A percentile compares a stretch with the other conserved stretches of the same genome.
Evolutionary conservation across 2,113 vertebrate genomes (phyloP).

Genomic region (Pontoporia blainvillei): DNA sequence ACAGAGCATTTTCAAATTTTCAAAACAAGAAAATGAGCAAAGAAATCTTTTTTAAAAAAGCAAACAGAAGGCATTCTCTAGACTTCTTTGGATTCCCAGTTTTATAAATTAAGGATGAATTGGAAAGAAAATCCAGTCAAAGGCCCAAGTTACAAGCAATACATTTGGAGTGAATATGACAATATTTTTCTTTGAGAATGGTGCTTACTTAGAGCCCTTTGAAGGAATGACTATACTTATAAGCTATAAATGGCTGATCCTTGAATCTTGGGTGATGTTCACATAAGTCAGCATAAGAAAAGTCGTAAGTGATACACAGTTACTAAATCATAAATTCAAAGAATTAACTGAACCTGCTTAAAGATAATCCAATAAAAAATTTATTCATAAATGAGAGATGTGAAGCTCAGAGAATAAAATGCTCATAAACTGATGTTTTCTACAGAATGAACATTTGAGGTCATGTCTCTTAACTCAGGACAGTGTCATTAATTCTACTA

Average conservation of each 20-base stretch:
- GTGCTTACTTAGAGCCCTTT: not conserved
- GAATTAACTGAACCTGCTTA: not conserved
- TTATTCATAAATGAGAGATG: not conserved
- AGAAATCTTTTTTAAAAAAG: not conserved
- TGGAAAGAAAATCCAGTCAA: not conserved
- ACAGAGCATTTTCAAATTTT: not conserved
- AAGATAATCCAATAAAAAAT: not conserved
- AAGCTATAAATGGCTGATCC: not conserved
- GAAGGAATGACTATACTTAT: not conserved
- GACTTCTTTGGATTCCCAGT: not conserved
- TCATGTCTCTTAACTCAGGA: not conserved
- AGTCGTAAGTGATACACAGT: not conserved
- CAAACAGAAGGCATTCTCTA: not conserved
- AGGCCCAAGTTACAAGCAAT: not conserved
- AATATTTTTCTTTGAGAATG: not conserved
- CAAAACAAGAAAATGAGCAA: not conserved
- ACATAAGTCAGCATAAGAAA: not conserved
- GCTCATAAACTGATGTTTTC: not conserved
- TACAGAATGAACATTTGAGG: not conserved
- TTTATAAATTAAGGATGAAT: not conserved
- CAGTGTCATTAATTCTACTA: not conserved
- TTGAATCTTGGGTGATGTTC: not conserved
- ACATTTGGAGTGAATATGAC: not conserved
- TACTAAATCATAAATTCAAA: not conserved
- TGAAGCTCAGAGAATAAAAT: not conserved